Conservation (phyloP, 2,888 invertebrate species). For the Cryptocheilus praepositus region DNA sequence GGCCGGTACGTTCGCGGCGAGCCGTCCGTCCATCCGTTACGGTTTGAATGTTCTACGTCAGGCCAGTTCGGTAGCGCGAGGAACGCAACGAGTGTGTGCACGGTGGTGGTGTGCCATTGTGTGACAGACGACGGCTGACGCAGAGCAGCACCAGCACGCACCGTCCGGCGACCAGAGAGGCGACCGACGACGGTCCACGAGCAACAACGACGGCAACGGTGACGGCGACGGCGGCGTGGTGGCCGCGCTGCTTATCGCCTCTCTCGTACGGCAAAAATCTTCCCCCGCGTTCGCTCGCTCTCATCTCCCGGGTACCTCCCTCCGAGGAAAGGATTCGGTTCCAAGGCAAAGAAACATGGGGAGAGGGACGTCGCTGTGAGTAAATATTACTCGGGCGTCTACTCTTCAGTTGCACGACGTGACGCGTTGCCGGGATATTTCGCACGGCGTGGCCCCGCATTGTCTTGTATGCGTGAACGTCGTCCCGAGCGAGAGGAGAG, state of each 20-base stretch:
- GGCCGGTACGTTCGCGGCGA: too few relatives aligned
- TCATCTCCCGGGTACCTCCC: conserved; percentile 40
- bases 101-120: conserved; percentile 12
- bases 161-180: conserved; percentile 1
- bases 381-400: conserved; percentile 48
- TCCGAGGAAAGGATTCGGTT: conserved; percentile 49
- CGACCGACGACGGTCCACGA: neutral
- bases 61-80: too few relatives aligned
- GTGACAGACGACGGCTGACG: conserved; percentile 44
- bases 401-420: neutral
- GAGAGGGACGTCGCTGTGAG: conserved; percentile 66
- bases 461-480: too few relatives aligned
- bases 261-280: conserved; percentile 40
- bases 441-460: conserved; percentile 12
- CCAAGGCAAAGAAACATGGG: conserved; percentile 59
- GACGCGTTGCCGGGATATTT: conserved; percentile 10
- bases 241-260: conserved; percentile 22
- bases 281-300: conserved; percentile 35
- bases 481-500: too few relatives aligned
- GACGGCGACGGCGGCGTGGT: conserved; percentile 35
- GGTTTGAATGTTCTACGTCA: too few relatives aligned
- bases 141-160: conserved; percentile 11
- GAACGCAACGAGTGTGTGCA: conserved; percentile 14
- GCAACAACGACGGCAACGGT: conserved; percentile 11
- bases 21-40: too few relatives aligned